Percentiles rank a stretch among this genome's conserved stretches.
Conservation (phyloP, 1,140 invertebrate genomes). For the Drosophila erecta region DNA sequence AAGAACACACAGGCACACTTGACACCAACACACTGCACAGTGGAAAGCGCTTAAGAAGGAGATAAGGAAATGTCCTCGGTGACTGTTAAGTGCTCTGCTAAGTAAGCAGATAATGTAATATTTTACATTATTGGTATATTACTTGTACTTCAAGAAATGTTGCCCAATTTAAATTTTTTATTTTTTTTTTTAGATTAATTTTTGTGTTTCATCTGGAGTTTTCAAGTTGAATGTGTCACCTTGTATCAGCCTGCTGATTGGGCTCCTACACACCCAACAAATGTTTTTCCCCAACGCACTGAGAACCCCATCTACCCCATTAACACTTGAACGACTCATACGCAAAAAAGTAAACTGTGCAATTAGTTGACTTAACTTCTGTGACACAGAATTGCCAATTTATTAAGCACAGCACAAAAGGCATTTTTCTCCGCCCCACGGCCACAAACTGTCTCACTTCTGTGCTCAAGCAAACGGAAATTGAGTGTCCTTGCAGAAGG, state of each 20-base stretch:
- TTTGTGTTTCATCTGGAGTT: neutral
- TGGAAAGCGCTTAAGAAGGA: slow-evolving; percentile 3
- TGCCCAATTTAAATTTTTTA: neutral
- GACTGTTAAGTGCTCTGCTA: slow-evolving; percentile 2
- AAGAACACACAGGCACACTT: slow-evolving; percentile 32
- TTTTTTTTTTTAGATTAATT: neutral
- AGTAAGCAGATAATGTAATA: too few relatives aligned
- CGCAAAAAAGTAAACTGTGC: slow-evolving; percentile 57
- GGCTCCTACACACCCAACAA: neutral
- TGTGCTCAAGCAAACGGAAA: slow-evolving; percentile 57
- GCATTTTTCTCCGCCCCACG: slow-evolving; percentile 19
- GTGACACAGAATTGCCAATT: slow-evolving; percentile 76
- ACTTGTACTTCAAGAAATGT: neutral
- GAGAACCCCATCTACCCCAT: neutral
- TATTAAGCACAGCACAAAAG: slow-evolving; percentile 60
- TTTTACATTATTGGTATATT: too few relatives aligned
- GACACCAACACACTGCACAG: slow-evolving; percentile 15
- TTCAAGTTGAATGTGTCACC: too few relatives aligned
- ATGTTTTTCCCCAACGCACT: too few relatives aligned
- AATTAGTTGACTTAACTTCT: slow-evolving; percentile 79
- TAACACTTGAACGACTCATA: neutral
- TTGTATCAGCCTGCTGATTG: neutral
- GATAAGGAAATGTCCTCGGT: neutral
- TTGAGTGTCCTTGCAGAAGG: slow-evolving; percentile 74
- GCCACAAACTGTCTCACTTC: slow-evolving; percentile 11